These are phyloP conservation scores for Branchellion lobata DNA, from an alignment of 2,888 invertebrate genomes.

Conservation along the genomic window DNA sequence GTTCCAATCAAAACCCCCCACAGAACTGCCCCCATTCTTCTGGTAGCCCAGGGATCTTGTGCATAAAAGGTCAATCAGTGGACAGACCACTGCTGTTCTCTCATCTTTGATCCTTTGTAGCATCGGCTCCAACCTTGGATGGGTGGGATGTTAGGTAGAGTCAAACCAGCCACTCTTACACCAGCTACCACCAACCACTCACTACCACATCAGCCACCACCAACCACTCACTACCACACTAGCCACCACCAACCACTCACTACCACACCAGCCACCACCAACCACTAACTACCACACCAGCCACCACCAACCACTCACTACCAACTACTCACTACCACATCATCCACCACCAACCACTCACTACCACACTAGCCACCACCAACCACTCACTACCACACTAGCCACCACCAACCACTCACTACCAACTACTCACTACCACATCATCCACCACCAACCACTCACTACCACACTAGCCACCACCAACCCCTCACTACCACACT, in stretches of 20 bases:
- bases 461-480: too few species aligned
- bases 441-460: background rate
- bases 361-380: slow-evolving; percentile 3
- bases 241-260: too few species aligned
- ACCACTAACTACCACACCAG: slow-evolving; percentile 2
- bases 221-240: too few species aligned
- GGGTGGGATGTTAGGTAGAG: too few species aligned
- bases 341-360: slow-evolving; percentile 12
- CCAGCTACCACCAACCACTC: too few species aligned
- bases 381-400: background rate
- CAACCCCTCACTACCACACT: too few species aligned
- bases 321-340: slow-evolving; percentile 4
- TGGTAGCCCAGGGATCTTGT: slow-evolving; percentile 2
- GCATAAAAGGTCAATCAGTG: slow-evolving; percentile 35
- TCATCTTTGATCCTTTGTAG: slow-evolving; percentile 14
- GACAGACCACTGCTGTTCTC: slow-evolving; percentile 33
- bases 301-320: too few species aligned
- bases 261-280: background rate
- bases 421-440: slow-evolving; percentile 10
- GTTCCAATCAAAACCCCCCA: slow-evolving; percentile 34
- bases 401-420: slow-evolving; percentile 10
- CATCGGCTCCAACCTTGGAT: slow-evolving; percentile 31
- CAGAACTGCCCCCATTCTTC: slow-evolving; percentile 17
- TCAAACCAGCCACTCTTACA: too few species aligned
- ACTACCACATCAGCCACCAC: too few species aligned